A percentile compares a stretch with the other conserved stretches of the same genome.
Evolutionary conservation across 2,797 vertebrate genomes (phyloP).

Genomic region (Danio aesculapii): DNA sequence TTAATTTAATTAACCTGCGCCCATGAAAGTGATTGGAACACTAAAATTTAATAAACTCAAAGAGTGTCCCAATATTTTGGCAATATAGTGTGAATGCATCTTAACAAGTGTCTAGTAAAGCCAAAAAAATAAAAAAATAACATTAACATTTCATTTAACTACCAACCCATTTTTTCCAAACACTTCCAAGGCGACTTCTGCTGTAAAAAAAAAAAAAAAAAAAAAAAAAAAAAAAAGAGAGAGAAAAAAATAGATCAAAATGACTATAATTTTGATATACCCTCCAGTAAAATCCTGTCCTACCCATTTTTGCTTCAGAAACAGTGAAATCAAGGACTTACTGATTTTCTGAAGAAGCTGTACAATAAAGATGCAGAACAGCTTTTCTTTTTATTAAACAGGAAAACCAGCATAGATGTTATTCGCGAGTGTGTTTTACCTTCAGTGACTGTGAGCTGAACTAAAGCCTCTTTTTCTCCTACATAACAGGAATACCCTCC

Average conservation of each 20-base stretch:
- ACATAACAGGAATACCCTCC: constrained; percentile 77
- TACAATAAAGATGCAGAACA: not conserved
- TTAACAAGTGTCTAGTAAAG: not conserved
- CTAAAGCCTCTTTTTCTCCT: constrained; percentile 58
- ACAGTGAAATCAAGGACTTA: not conserved
- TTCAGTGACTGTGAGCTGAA: constrained; percentile 68
- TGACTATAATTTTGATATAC: not conserved
- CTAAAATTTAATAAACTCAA: too few relatives aligned
- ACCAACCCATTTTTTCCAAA: not conserved
- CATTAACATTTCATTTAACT: too few relatives aligned
- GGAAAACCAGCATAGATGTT: not conserved
- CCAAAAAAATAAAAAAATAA: not conserved
- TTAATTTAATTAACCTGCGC: too few relatives aligned
- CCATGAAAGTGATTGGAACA: too few relatives aligned
- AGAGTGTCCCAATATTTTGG: too few relatives aligned
- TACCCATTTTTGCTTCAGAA: not conserved
- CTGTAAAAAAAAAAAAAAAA: not conserved
- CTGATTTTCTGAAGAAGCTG: not conserved
- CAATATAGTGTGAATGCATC: too few relatives aligned
- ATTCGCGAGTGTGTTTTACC: not conserved
- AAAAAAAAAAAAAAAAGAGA: too few relatives aligned
- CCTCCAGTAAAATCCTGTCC: not conserved
- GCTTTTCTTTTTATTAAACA: not conserved
- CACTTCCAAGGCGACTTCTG: too few relatives aligned
- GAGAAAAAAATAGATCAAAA: not conserved